A percentile compares a stretch with the other conserved stretches of the same genome.
These are phyloP conservation scores for Parnassius mnemosyne DNA, from an alignment of 2,888 invertebrate species.

Conservation along the genomic window DNA sequence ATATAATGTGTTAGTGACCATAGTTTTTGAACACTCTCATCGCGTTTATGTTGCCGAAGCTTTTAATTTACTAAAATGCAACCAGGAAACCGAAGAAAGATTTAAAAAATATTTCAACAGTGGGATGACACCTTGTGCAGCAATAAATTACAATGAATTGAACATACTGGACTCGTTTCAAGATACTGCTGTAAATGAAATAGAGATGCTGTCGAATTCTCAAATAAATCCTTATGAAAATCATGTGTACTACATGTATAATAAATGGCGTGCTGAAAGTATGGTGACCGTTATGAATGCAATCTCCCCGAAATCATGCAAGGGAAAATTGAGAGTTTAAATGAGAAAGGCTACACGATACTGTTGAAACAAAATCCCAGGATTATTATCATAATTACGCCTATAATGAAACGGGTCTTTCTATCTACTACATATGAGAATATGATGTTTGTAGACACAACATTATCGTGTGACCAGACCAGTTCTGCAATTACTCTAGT, in stretches of 20 bases:
- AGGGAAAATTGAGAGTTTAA: slow-evolving; percentile 6
- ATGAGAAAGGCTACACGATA: neutral
- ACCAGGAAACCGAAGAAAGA: slow-evolving; percentile 15
- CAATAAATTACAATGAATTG: slow-evolving; percentile 13
- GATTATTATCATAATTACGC: slow-evolving; percentile 13
- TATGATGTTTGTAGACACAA: slow-evolving; percentile 27
- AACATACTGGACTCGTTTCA: slow-evolving; percentile 19
- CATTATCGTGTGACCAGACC: slow-evolving; percentile 22
- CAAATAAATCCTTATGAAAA: slow-evolving; percentile 21
- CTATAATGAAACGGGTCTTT: slow-evolving; percentile 28
- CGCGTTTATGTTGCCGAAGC: slow-evolving; percentile 13
- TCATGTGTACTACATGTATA: slow-evolving; percentile 22
- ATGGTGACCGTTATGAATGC: slow-evolving; percentile 17
- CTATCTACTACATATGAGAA: slow-evolving; percentile 22
- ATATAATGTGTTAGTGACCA: slow-evolving; percentile 17
- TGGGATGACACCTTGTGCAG: slow-evolving; percentile 19
- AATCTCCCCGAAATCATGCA: slow-evolving; percentile 6
- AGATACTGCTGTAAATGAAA: slow-evolving; percentile 18
- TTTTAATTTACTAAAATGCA: slow-evolving; percentile 21
- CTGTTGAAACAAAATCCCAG: no score
- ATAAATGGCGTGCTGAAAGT: slow-evolving; percentile 22
- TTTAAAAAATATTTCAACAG: slow-evolving; percentile 19
- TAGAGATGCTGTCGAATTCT: slow-evolving; percentile 20
- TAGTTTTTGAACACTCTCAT: slow-evolving; percentile 12
- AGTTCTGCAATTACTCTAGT: slow-evolving; percentile 21